Conservation (phyloP, 2,888 invertebrate genomes). For the Clepsis dumicolana region DNA sequence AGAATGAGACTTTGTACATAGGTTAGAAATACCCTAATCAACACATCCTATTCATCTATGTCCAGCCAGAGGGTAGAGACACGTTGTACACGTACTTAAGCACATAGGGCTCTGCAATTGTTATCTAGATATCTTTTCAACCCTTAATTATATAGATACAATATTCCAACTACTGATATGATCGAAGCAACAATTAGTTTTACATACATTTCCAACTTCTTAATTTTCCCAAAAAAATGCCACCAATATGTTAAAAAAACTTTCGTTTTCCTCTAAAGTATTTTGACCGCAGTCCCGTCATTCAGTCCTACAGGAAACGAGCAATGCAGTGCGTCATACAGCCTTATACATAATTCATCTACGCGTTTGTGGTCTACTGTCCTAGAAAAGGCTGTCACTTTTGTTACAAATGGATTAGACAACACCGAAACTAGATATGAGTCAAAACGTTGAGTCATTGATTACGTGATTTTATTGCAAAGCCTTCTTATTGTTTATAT, state of each 20-base stretch:
- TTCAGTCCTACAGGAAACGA: neutral
- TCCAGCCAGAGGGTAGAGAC: too few species aligned
- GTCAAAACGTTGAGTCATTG: conserved; percentile 43
- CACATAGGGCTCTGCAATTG: too few species aligned
- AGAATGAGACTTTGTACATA: too few species aligned
- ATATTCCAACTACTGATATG: too few species aligned
- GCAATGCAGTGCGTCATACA: conserved; percentile 45
- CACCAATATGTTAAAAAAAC: too few species aligned
- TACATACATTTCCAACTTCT: too few species aligned
- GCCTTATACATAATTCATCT: conserved; percentile 60
- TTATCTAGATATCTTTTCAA: too few species aligned
- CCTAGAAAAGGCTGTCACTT: conserved; percentile 52
- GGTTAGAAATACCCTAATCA: too few species aligned
- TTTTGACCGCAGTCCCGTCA: neutral
- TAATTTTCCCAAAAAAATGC: neutral
- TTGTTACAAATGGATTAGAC: conserved; percentile 57
- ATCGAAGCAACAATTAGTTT: too few species aligned
- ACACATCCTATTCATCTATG: too few species aligned
- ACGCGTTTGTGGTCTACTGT: conserved; percentile 56
- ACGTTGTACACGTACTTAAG: too few species aligned
- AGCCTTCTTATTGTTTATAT: conserved; percentile 15
- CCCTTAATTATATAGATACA: too few species aligned
- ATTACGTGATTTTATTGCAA: conserved; percentile 31
- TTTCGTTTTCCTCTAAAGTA: conserved; percentile 34
- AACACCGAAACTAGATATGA: conserved; percentile 43